These are phyloP conservation scores for Prionace glauca DNA, from an alignment of 2,797 vertebrate genomes.

Conservation along the genomic window DNA sequence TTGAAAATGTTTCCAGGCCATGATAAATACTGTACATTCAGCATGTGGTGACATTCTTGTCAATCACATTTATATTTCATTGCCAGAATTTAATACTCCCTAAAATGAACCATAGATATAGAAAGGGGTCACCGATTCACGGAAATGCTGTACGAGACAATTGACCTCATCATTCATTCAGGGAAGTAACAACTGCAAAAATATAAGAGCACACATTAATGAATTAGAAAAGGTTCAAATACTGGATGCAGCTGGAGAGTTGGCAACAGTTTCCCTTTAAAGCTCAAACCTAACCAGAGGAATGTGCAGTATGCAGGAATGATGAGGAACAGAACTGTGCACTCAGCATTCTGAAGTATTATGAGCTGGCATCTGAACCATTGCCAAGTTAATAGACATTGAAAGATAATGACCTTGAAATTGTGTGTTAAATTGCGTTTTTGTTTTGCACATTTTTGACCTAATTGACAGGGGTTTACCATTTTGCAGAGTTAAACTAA, in stretches of 20 bases:
- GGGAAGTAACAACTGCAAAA: neutral
- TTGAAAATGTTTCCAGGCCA: neutral
- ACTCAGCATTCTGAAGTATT: slow-evolving; percentile 79
- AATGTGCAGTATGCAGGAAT: slow-evolving; percentile 53
- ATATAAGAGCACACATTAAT: slow-evolving; percentile 22
- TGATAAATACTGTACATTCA: neutral
- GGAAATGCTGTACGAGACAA: neutral
- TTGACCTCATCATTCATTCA: neutral
- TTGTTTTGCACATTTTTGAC: slow-evolving; percentile 62
- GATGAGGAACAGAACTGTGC: slow-evolving; percentile 63
- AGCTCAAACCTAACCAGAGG: slow-evolving; percentile 37
- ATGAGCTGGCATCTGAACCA: slow-evolving; percentile 76
- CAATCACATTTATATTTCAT: neutral
- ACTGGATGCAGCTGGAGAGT: slow-evolving; percentile 19
- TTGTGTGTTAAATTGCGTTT: slow-evolving; percentile 79
- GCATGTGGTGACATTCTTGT: neutral
- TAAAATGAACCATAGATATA: neutral
- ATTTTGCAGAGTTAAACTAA: slow-evolving; percentile 58
- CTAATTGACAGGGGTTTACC: slow-evolving; percentile 60
- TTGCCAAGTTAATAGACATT: slow-evolving; percentile 80
- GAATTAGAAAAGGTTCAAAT: slow-evolving; percentile 37
- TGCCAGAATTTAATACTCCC: neutral
- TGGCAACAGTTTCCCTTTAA: slow-evolving; percentile 35
- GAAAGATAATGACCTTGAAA: slow-evolving; percentile 84
- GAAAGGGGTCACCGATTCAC: neutral